Evolutionary conservation across 2,113 vertebrate species (phyloP), one percentile per base, ranked within the genome.

Genomic region (Melospiza georgiana): DNA sequence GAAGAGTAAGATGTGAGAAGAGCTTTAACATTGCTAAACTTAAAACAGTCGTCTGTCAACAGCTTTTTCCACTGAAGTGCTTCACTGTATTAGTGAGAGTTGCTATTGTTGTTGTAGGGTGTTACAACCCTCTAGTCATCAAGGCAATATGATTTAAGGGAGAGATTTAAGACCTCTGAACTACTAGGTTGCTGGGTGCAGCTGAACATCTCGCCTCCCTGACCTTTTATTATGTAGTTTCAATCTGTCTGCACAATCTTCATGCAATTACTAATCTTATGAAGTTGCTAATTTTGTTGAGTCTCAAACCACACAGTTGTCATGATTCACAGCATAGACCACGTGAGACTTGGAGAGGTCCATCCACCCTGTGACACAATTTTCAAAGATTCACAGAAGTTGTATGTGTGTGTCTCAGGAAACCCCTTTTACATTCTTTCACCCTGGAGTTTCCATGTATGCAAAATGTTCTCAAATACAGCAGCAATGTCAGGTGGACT

Each of bases 21-120:
- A 83, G 31, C 46, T 67, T 89, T 96, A 79, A 59, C 62, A 37
- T 84, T 87, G 52, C 62, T 69, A 41, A 84, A 87, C 62, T 85
- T 89, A 79, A 89, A 90, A 37, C 55, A 89, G 71, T 62, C 67
- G 79, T 88, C 93, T 90, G 83, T 94, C 93, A 94, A 23, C 84
- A 90, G 87, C 54, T 85, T 94, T 92, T 96, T 74, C 66, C 81
- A 89, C 61, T 88, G 55, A 87, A 88, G 37, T 51, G 66, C 49
- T 90, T 75, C 62, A 57, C 85, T 91, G 72, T 93, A 86, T 87
- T 82, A 80, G 54, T 72, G 61, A 89, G 82, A 92, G 71, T 51
- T 90, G 93, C 83, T 89, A 15, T 69, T 93, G 41, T 74, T 77
- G 68, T 90, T 79, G 46, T 21, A 55, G 43, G 33, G 46, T 55